Base-by-base conservation (phyloP, 2,888 invertebrate genomes). In the Amitus sp. region DNA sequence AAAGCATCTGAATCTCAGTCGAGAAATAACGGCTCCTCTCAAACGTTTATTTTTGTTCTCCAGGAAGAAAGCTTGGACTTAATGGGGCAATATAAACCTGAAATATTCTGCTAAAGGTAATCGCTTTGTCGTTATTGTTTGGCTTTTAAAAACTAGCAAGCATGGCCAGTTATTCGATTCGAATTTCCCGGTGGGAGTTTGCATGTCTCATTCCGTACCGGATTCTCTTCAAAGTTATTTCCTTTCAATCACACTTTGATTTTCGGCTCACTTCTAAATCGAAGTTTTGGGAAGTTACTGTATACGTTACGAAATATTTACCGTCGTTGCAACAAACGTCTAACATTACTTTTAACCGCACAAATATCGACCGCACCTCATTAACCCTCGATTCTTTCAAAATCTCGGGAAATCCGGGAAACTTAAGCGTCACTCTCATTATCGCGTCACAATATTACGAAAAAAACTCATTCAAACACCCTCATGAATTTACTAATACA, bases 31-130 rank as follows among this genome's bases (percentile, higher is more conserved):
- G 82, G 82, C 83, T 65, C 63, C 68, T 63, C 82, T 84, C 83
- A 83, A 83, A 84, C 84, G 83, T 85, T 84, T 85, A 82, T 86
- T 85, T 84, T 85, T 84, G 83, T 83, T 83, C 82, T 82, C 79
- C 84, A 90, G 86, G 89, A 90, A 84, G 87, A 87, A 83, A 89
- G 87, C 85, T 87, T 90, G 88, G 88, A 89, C 86, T 88, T 89
- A 83, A 89, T 90, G 86, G 90, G 90, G 83, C 89, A 89, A 85
- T 90, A 89, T 87, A 90, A 90, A 85, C 89, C 90, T 83, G 90
- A 90, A 88, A 90, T 90, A 86, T 89, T 90, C 88, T 90, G 90
- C 87, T 90, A 87, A 87, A 87, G 87, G 87, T 87, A 86, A 86
- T 78, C 76, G 76, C 78, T 82, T 79, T 77, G 79, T 82, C 76